Conservation (phyloP, 2,888 invertebrate species). For the Hypercompe scribonia region DNA sequence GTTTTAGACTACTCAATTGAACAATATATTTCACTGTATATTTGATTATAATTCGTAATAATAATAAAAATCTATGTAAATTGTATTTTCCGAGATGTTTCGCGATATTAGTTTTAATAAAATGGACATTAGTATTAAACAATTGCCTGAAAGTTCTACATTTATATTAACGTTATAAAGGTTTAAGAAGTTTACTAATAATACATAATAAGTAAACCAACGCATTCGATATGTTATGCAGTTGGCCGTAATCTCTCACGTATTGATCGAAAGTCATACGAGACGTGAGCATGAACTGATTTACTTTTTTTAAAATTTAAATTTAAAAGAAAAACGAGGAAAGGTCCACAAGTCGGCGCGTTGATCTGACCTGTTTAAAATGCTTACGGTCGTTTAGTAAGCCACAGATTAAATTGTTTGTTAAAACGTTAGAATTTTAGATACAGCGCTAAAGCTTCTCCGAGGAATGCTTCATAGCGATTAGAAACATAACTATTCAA, state of each 20-base stretch:
- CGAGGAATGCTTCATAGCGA: background rate
- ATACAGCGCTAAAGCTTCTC: conserved; percentile 4
- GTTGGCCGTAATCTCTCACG: background rate
- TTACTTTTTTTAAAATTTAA: conserved; percentile 54
- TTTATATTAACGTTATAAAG: background rate
- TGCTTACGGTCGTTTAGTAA: conserved; percentile 41
- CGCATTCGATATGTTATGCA: background rate
- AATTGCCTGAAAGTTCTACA: no score
- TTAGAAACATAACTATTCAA: background rate
- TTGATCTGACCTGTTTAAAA: conserved; percentile 45
- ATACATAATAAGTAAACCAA: background rate
- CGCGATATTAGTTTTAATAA: no score
- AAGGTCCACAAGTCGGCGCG: conserved; percentile 53
- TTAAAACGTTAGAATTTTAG: background rate
- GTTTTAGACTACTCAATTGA: no score
- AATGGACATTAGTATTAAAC: no score
- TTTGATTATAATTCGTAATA: no score
- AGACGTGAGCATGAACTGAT: conserved; percentile 42
- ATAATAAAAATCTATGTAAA: no score
- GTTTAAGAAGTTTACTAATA: background rate
- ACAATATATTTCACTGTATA: no score
- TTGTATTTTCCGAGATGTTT: no score
- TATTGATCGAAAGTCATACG: conserved; percentile 13
- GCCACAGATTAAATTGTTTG: conserved; percentile 29
- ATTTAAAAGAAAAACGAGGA: conserved; percentile 58